Percentiles rank a stretch among this genome's conserved stretches.
These are phyloP conservation scores for Noctua fimbriata DNA, from an alignment of 2,888 invertebrate genomes.

Conservation along the genomic window DNA sequence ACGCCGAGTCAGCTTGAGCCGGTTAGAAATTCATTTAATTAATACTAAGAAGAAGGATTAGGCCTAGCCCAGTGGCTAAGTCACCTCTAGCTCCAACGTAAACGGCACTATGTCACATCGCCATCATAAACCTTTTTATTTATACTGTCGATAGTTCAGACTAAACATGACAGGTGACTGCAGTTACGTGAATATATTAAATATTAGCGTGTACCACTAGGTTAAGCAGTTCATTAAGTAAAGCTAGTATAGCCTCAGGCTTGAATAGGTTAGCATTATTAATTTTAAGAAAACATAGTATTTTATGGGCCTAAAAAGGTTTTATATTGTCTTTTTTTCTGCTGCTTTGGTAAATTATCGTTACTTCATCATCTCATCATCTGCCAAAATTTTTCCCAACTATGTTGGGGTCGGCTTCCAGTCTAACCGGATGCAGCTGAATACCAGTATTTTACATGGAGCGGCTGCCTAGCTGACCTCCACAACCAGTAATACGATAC, in stretches of 20 bases:
- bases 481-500: no score
- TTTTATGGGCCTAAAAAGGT: background rate
- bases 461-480: no score
- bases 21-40: background rate
- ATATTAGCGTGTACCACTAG: slow-evolving; percentile 1
- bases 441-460: no score
- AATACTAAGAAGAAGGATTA: background rate
- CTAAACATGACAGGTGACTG: slow-evolving; percentile 36
- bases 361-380: no score
- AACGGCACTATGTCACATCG: background rate
- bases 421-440: no score
- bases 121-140: background rate
- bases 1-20: background rate
- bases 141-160: background rate
- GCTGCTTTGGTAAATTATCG: background rate
- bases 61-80: background rate
- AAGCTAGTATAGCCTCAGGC: slow-evolving; percentile 3
- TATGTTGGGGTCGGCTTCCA: no score
- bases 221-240: slow-evolving; percentile 40
- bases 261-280: slow-evolving; percentile 25
- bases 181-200: slow-evolving; percentile 10
- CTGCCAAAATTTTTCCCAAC: no score
- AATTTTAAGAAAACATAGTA: background rate
- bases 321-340: background rate
- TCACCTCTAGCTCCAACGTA: background rate